Base-by-base conservation (phyloP, 2,797 vertebrate genomes). In the Hafferia zeledoni region DNA sequence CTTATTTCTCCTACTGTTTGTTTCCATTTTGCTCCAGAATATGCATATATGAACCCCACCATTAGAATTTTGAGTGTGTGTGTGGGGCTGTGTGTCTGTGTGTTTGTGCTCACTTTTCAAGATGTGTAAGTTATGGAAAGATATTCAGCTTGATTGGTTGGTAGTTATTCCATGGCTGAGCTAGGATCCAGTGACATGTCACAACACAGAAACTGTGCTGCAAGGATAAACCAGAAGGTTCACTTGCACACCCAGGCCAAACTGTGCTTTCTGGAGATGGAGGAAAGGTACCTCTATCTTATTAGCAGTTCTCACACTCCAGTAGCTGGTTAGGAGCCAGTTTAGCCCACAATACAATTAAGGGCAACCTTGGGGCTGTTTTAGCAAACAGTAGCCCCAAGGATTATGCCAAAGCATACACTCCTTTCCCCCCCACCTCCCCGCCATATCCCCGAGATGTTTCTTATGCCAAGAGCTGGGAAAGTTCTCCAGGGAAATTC, bases 401-500 rank as follows among this genome's bases (percentile, higher is more conserved):
- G 88, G 56, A 95, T 63, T 95, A 92, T 87, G 55, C 83, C 59
- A 87, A 63, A 88, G 80, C 69, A 79, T 92, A 93, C 85, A 79
- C 63, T 28, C 23, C 46, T 91, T 82, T 92, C 81, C 74, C 90
- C 89, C 92, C 84, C 23, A 1, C 86, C 95, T 95, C 22, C 77
- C 87, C 85, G 94, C 41, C 55, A 60, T 81, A 94, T 84, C 41
- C 39, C 35, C 84, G 77, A 82, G 72, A 84, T 94, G 92, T 94
- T 77, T 44, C 31, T 37, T 64, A 20, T 79, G 77, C 86, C 90
- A 95, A 90, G 57, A 94, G 63, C 90, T 96, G 96, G 93, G 94
- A 96, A 95, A 95, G 93, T 79, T 94, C 96, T 92, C 83, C 55
- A 92, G 94, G 89, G 96, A 94, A 96, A 84, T 94, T 95, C 94